phyloP scores from a whole-genome alignment of 2,888 invertebrate genomes.

The Cantharis rufa region DNA sequence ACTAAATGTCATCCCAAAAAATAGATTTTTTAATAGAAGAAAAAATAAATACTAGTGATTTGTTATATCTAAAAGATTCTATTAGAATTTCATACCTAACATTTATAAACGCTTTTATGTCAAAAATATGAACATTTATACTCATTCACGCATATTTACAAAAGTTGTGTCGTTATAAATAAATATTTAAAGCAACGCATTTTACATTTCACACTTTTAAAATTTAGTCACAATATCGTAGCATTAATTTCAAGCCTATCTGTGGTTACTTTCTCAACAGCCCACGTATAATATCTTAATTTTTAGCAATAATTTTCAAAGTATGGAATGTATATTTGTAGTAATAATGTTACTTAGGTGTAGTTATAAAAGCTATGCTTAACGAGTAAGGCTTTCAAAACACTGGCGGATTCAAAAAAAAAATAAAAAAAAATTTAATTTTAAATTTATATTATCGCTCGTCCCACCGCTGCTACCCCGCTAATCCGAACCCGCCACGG shows the following conservation, averaged over 20 bases:
- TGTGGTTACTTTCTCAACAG: neutral
- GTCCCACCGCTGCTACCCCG: too few relatives aligned
- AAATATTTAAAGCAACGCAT: constrained; percentile 22
- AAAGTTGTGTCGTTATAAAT: constrained; percentile 19
- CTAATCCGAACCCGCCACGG: neutral
- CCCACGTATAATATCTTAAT: neutral
- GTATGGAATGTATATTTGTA: constrained; percentile 15
- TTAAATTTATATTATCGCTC: neutral
- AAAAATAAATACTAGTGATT: neutral
- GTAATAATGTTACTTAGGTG: constrained; percentile 1
- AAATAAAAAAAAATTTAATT: too few relatives aligned
- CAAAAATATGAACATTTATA: constrained; percentile 50
- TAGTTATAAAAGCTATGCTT: constrained; percentile 8
- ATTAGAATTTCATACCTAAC: constrained; percentile 36
- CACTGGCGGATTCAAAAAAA: neutral
- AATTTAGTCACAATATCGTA: constrained; percentile 7
- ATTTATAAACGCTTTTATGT: constrained; percentile 44
- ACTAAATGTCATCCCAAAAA: neutral
- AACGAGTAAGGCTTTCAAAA: constrained; percentile 8
- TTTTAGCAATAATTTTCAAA: constrained; percentile 13
- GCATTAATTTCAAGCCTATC: neutral
- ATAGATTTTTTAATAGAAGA: neutral
- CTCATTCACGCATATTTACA: constrained; percentile 46
- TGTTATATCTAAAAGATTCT: constrained; percentile 4
- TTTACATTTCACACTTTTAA: constrained; percentile 9